Percentiles rank a stretch among this genome's conserved stretches.
phyloP scores from a whole-genome alignment of 2,797 vertebrate genomes.

The Anas georgica region DNA sequence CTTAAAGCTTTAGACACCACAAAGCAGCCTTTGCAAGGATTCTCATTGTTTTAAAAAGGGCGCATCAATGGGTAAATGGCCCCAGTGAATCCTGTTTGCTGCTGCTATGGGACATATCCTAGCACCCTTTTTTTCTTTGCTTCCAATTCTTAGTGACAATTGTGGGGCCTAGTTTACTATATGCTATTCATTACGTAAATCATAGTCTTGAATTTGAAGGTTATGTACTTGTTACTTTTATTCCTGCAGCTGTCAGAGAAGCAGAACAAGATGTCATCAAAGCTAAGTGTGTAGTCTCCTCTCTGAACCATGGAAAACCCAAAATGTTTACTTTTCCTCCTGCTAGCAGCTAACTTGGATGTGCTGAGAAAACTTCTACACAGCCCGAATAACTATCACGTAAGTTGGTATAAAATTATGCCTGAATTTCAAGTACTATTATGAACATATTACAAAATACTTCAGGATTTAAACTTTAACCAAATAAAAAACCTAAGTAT shows the following conservation, averaged over 20 bases:
- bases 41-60: neutral
- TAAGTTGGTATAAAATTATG: neutral
- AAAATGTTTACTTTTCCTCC: neutral
- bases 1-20: neutral
- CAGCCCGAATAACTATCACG: neutral
- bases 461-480: neutral
- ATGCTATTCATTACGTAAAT: neutral
- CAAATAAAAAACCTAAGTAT: neutral
- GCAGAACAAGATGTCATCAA: neutral
- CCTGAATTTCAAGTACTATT: neutral
- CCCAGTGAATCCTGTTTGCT: neutral
- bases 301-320: neutral
- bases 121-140: neutral
- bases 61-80: neutral
- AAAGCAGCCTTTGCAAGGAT: neutral
- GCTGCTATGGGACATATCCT: neutral
- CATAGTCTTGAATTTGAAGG: neutral
- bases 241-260: neutral
- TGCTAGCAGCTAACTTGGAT: neutral
- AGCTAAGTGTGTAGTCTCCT: neutral
- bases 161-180: neutral
- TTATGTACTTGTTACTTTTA: neutral
- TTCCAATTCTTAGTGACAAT: neutral
- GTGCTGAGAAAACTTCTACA: neutral
- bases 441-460: neutral